phyloP scores from a whole-genome alignment of 2,113 vertebrate species.

The Hemiprocne comata region DNA sequence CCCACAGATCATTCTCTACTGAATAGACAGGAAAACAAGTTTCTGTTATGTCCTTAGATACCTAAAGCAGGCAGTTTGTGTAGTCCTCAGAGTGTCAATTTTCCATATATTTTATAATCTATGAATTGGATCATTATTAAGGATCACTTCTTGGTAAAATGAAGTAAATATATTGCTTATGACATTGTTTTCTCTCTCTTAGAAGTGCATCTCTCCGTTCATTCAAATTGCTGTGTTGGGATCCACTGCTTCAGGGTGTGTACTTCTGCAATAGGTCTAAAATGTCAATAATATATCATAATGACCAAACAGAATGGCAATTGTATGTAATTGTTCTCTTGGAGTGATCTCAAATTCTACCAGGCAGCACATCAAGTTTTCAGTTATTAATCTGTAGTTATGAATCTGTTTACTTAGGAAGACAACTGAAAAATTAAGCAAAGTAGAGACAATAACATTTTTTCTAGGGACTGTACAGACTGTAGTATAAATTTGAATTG shows the following conservation, averaged over 20 bases:
- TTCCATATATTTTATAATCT: neutral
- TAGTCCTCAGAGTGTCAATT: neutral
- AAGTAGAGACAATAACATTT: neutral
- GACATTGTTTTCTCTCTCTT: neutral
- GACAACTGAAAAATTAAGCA: neutral
- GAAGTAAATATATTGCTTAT: neutral
- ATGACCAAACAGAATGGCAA: neutral
- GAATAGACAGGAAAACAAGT: neutral
- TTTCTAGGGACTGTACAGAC: neutral
- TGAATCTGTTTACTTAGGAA: neutral
- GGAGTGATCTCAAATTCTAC: neutral
- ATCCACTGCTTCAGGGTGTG: neutral
- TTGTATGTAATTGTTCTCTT: neutral
- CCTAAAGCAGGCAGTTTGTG: neutral
- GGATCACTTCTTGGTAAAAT: neutral
- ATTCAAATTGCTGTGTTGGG: neutral
- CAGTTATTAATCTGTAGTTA: neutral
- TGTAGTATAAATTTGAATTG: neutral
- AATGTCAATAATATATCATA: neutral
- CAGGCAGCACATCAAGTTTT: neutral
- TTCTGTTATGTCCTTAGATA: neutral
- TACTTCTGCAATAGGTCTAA: neutral
- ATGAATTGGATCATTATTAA: neutral
- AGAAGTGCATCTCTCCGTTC: accelerated
- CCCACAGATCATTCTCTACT: neutral